Base-by-base conservation (phyloP, 1,140 invertebrate species). In the Lepidurus apus region DNA sequence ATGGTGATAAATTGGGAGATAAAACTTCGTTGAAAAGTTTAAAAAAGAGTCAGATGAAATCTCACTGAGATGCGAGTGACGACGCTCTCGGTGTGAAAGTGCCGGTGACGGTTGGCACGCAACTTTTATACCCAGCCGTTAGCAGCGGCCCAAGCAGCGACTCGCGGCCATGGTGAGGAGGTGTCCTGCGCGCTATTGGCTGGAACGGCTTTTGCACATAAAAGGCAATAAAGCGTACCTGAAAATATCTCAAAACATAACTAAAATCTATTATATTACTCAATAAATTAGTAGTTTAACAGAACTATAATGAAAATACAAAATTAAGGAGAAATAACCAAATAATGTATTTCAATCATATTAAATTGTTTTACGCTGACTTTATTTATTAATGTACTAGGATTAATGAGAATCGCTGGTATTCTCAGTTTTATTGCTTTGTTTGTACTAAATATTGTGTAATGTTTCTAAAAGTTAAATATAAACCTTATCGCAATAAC, bases 1-100 rank as follows among this genome's bases (percentile, higher is more conserved):
- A 65, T 65, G 53, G 17, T 65, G 53, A 65, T 21, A 21, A 21
- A n/a, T 65, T 47, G 45, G 53, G 13, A 21, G 8, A n/a, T 13
- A 65, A 65, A 65, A 65, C 53, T 65, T 65, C 53, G 53, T 13
- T n/a, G 53, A 65, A 65, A 65, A 65, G 53, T 65, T 65, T 65
- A 65, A 65, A 65, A 65, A 65, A 65, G 17, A 8, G 34, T 34
- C 53, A 65, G 53, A n/a, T 9, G 21, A 13, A 17, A 65, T 65
- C 53, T 65, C 53, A 65, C 53, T 65, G 53, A 65, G 53, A 9
- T 65, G 53, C 53, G 53, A 65, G 53, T 65, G 13, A 65, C 53
- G 53, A 65, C 53, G 53, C 53, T 65, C 53, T 65, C 53, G 53
- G 53, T 65, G 53, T 13, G 53, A 65, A 65, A 65, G 53, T 65